A percentile compares a stretch with the other conserved stretches of the same genome.
phyloP scores from a whole-genome alignment of 2,113 vertebrate species.

The Gobius niger region DNA sequence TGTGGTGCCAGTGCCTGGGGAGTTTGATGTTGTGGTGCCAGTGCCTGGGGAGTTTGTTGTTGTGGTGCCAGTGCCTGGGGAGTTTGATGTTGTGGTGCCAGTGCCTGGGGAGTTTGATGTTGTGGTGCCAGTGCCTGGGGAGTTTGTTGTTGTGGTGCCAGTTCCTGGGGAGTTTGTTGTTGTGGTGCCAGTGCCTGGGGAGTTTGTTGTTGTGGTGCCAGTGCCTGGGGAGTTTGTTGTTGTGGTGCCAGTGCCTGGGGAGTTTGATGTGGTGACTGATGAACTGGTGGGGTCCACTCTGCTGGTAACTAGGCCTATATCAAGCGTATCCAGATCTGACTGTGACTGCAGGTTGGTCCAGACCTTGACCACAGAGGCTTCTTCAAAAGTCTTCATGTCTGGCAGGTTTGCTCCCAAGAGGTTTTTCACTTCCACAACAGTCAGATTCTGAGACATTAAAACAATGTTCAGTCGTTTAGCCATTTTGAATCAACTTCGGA shows the following conservation, averaged over 20 bases:
- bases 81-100: not conserved
- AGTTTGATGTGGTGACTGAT: not conserved
- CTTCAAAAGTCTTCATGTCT: conserved; percentile 38
- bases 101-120: not conserved
- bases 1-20: not conserved
- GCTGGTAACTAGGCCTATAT: conserved; percentile 11
- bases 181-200: not conserved
- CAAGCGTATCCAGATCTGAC: conserved; percentile 8
- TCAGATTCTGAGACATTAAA: conserved; percentile 24
- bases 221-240: not conserved
- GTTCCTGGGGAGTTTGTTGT: not conserved
- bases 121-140: not conserved
- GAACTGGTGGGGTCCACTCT: not conserved
- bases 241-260: not conserved
- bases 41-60: not conserved
- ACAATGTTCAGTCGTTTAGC: not conserved
- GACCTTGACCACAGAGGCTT: not conserved
- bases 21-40: not conserved
- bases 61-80: not conserved
- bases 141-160: not conserved
- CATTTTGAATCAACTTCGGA: no score
- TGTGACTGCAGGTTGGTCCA: conserved; percentile 36
- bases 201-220: not conserved
- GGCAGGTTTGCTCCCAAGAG: not conserved
- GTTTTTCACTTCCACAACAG: conserved; percentile 11